Conservation (phyloP, 2,888 invertebrate genomes). For the Spodoptera exigua region DNA sequence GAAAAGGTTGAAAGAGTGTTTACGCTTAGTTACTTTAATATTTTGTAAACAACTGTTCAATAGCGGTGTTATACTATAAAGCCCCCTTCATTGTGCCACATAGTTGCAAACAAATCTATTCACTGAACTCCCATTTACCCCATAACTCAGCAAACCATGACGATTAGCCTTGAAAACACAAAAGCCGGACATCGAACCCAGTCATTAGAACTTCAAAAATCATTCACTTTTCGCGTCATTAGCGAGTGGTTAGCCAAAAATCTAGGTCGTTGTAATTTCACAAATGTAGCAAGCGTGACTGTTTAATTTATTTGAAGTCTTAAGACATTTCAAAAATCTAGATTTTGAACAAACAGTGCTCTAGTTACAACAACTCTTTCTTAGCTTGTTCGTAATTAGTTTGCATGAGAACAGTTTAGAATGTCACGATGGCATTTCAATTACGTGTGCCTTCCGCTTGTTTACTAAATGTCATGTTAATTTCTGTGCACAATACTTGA, state of each 20-base stretch:
- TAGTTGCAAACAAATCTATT: conserved; percentile 26
- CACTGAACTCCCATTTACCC: conserved; percentile 34
- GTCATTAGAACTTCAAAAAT: conserved; percentile 40
- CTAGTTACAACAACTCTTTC: conserved; percentile 34
- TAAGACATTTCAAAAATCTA: conserved; percentile 32
- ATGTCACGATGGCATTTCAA: conserved; percentile 31
- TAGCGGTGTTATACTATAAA: background rate
- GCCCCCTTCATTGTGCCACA: conserved; percentile 23
- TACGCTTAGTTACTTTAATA: no score
- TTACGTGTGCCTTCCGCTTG: conserved; percentile 21
- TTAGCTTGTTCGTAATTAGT: conserved; percentile 39
- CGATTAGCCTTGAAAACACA: conserved; percentile 42
- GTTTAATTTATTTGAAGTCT: conserved; percentile 29
- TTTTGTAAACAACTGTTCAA: conserved; percentile 25
- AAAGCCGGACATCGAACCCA: conserved; percentile 41
- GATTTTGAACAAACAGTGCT: conserved; percentile 40
- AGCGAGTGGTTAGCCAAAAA: conserved; percentile 47
- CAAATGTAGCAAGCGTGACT: conserved; percentile 63
- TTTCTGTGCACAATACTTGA: conserved; percentile 11
- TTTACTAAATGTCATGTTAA: conserved; percentile 22
- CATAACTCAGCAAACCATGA: conserved; percentile 37
- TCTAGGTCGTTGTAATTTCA: conserved; percentile 62
- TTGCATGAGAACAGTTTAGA: conserved; percentile 41
- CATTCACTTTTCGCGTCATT: conserved; percentile 50
- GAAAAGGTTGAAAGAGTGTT: no score